These are phyloP conservation scores for Otolemur garnettii DNA, from an alignment of 2,113 vertebrate species.

Conservation along the genomic window DNA sequence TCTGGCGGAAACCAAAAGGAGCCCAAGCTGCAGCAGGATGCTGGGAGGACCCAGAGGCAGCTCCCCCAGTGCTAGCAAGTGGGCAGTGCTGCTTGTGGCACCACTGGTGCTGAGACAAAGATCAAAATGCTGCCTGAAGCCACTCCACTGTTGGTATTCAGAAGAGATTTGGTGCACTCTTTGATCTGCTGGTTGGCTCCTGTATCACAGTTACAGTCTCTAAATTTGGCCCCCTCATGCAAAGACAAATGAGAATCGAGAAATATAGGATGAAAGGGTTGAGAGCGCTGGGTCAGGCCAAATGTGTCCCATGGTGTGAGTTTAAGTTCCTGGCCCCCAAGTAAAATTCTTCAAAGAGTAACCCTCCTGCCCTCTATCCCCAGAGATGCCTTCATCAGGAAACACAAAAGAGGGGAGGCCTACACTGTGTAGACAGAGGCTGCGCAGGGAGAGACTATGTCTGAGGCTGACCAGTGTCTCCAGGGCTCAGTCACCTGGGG, in stretches of 20 bases:
- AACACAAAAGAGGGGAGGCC: background rate
- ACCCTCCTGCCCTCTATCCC: background rate
- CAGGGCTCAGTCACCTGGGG: conserved; percentile 24
- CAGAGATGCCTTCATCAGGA: conserved; percentile 10
- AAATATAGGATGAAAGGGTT: conserved; percentile 78
- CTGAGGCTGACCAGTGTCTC: background rate
- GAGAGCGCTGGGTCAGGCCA: conserved; percentile 61
- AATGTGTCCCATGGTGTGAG: conserved; percentile 62
- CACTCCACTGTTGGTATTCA: conserved; percentile 75
- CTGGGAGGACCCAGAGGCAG: conserved; percentile 48
- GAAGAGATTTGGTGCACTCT: conserved; percentile 74
- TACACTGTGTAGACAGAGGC: background rate
- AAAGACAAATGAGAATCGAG: conserved; percentile 78
- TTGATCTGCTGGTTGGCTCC: conserved; percentile 81
- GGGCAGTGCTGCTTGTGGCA: conserved; percentile 25
- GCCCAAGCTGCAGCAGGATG: background rate
- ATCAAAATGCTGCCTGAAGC: conserved; percentile 81
- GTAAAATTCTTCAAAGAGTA: conserved; percentile 83
- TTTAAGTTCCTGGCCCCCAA: conserved; percentile 73
- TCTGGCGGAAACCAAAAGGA: background rate
- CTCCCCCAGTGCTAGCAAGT: conserved; percentile 17
- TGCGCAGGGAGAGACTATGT: background rate
- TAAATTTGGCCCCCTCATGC: conserved; percentile 61
- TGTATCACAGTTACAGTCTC: conserved; percentile 49
- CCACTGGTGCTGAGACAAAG: conserved; percentile 54